Conservation (phyloP, 2,888 invertebrate species). For the Argyresthia albistria region DNA sequence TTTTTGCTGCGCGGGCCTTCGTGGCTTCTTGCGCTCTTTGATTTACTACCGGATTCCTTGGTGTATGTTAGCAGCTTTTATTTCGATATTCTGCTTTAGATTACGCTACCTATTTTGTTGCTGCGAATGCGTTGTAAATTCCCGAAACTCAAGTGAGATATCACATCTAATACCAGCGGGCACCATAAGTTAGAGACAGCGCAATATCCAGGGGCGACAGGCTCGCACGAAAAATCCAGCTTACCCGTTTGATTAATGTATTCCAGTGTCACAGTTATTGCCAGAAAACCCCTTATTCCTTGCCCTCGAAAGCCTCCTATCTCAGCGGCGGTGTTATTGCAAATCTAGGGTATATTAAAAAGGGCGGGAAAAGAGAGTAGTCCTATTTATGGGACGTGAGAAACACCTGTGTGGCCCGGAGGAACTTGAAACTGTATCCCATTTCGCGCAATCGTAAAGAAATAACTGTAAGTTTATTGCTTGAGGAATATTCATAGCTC, state of each 20-base stretch:
- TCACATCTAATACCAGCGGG: conserved; percentile 32
- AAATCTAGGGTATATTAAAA: conserved; percentile 71
- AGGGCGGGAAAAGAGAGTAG: conserved; percentile 30
- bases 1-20: neutral
- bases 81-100: too few relatives aligned
- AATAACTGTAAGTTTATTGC: neutral
- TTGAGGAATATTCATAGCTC: neutral
- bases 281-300: conserved; percentile 38
- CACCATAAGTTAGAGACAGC: conserved; percentile 48
- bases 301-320: conserved; percentile 35
- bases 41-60: neutral
- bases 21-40: neutral
- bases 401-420: conserved; percentile 36
- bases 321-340: conserved; percentile 45
- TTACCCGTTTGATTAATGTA: conserved; percentile 61
- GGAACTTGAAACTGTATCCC: neutral
- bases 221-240: conserved; percentile 29
- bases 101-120: too few relatives aligned
- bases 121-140: too few relatives aligned
- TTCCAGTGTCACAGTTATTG: conserved; percentile 60
- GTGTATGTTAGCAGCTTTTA: neutral
- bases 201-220: conserved; percentile 42
- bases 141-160: conserved; percentile 24
- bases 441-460: neutral
- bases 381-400: conserved; percentile 48